Percentiles rank a stretch among this genome's conserved stretches.
Conservation (phyloP, 2,113 vertebrate genomes). For the Phycodurus eques region DNA sequence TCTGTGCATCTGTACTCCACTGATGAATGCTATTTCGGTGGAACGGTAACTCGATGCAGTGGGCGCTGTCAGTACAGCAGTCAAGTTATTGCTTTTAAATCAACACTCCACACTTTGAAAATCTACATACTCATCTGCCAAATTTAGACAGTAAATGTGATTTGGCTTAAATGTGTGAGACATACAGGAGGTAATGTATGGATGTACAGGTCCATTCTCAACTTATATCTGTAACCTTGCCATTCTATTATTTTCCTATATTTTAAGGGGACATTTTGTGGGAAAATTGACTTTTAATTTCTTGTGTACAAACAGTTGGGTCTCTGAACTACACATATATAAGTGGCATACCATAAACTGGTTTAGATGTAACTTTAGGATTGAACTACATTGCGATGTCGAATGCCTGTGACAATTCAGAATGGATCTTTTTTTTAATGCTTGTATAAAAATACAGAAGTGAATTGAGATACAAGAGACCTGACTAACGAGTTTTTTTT, state of each 20-base stretch:
- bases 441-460: too few species aligned
- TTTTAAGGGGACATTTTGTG: too few species aligned
- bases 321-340: too few species aligned
- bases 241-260: not conserved
- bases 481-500: too few species aligned
- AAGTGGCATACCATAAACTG: too few species aligned
- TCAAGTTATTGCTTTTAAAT: not conserved
- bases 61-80: not conserved
- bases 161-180: not conserved
- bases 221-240: not conserved
- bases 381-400: too few species aligned
- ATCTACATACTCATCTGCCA: not conserved
- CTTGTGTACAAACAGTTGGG: too few species aligned
- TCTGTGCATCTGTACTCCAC: conserved; percentile 11
- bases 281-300: too few species aligned
- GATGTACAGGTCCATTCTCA: not conserved
- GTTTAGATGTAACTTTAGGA: too few species aligned
- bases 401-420: too few species aligned
- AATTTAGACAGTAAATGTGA: not conserved
- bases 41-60: not conserved
- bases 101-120: not conserved
- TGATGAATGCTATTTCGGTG: not conserved
- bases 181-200: not conserved
- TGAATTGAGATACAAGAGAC: too few species aligned
- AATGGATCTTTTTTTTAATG: too few species aligned